Evolutionary conservation across 2,113 vertebrate species (phyloP).

Genomic region (Onychorhynchus coronatus): DNA sequence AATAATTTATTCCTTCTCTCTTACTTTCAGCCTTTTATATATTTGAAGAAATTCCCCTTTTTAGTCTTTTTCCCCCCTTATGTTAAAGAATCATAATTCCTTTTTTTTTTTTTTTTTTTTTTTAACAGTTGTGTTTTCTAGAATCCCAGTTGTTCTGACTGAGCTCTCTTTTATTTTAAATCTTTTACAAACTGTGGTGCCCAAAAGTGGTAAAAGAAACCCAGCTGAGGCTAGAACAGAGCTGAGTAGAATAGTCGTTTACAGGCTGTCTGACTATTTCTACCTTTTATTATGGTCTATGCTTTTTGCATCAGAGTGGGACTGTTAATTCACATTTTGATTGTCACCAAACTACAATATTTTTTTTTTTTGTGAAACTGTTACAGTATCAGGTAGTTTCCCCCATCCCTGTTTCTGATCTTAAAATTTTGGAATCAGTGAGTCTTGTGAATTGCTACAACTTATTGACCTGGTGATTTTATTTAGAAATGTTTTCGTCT

Average conservation of each 20-base stretch:
- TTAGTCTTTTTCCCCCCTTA: not conserved
- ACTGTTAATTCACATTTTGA: not conserved
- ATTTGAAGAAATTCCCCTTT: not conserved
- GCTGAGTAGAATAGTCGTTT: not conserved
- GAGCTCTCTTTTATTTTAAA: not conserved
- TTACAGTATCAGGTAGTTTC: not conserved
- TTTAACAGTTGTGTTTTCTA: not conserved
- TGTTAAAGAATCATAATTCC: not conserved
- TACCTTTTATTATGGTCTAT: not conserved
- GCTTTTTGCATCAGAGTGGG: not conserved
- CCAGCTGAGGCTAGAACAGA: slow-evolving; percentile 19
- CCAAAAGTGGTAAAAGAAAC: slow-evolving; percentile 25
- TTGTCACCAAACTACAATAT: not conserved
- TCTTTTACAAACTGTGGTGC: slow-evolving; percentile 6
- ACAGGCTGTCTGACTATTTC: not conserved
- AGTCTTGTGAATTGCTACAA: not conserved
- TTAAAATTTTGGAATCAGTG: not conserved
- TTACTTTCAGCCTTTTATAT: not conserved
- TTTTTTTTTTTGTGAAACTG: not conserved
- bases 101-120: not conserved
- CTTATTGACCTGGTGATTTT: not conserved
- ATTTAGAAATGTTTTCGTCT: not conserved
- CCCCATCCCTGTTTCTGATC: not conserved
- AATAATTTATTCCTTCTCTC: not conserved
- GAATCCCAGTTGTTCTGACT: not conserved